Evolutionary conservation across 2,888 invertebrate genomes (phyloP).

Genomic region (Apotomis turbidana): DNA sequence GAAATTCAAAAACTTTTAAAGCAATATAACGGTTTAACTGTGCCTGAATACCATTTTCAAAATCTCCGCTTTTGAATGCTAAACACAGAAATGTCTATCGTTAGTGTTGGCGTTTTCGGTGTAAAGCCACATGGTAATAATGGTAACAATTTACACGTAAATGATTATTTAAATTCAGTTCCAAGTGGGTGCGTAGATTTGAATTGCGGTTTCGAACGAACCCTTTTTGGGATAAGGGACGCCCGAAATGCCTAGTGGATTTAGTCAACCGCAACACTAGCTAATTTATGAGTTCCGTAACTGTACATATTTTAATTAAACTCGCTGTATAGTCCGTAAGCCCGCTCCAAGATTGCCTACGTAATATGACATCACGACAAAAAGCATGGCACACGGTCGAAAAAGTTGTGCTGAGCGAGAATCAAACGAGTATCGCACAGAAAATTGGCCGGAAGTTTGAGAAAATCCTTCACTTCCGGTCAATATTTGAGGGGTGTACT

Average conservation of each 20-base stretch:
- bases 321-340: no score
- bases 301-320: slow-evolving; percentile 21
- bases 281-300: slow-evolving; percentile 24
- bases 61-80: background rate
- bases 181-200: slow-evolving; percentile 12
- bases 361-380: no score
- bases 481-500: no score
- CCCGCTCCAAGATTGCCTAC: no score
- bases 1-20: background rate
- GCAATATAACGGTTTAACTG: background rate
- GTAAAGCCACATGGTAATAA: background rate
- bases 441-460: no score
- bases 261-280: slow-evolving; percentile 23
- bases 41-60: background rate
- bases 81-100: background rate
- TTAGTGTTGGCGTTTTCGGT: background rate
- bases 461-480: no score
- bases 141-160: slow-evolving; percentile 1
- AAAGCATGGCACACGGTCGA: no score
- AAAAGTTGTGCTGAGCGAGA: no score
- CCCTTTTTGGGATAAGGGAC: slow-evolving; percentile 22
- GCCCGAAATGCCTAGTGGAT: slow-evolving; percentile 9
- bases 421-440: no score
- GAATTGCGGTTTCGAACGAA: slow-evolving; percentile 23
- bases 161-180: slow-evolving; percentile 29